Percentiles rank a stretch among this genome's conserved stretches.
Conservation (phyloP, 30 jellyfish, hydroid and myxozoan genomes). For the Chrysaora quinquecirrha region DNA sequence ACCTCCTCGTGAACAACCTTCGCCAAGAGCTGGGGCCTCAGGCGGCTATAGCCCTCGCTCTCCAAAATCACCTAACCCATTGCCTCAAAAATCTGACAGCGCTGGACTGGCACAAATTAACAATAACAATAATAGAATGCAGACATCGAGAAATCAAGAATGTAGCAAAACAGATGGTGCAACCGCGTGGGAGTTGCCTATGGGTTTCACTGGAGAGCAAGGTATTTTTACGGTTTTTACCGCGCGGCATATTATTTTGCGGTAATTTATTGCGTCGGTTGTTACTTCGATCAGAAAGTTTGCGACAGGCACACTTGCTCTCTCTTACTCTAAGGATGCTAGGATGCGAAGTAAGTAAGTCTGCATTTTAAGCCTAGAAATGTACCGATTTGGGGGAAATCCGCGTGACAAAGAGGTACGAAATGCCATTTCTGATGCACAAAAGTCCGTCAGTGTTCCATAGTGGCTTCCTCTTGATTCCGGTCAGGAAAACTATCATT, state of each 20-base stretch:
- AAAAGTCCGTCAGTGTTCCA: too few relatives aligned
- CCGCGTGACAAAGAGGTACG: too few relatives aligned
- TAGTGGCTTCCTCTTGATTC: too few relatives aligned
- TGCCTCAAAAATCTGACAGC: conserved; percentile 19
- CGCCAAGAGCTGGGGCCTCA: conserved; percentile 71
- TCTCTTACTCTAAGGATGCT: not conserved
- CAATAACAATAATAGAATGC: conserved; percentile 1
- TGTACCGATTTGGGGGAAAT: not conserved
- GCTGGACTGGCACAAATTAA: conserved; percentile 12
- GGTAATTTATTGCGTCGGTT: too few relatives aligned
- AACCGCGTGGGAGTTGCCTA: conserved; percentile 20
- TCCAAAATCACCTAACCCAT: conserved; percentile 49
- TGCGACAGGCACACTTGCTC: not conserved
- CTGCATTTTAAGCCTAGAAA: not conserved
- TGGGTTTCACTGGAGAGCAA: not conserved
- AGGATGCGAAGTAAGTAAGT: not conserved
- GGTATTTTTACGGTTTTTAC: not conserved
- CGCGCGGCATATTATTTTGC: too few relatives aligned
- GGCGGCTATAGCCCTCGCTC: conserved; percentile 65
- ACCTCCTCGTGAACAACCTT: conserved; percentile 82
- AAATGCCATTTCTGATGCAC: too few relatives aligned
- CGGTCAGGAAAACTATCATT: too few relatives aligned
- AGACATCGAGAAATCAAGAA: conserved; percentile 47
- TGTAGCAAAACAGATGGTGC: conserved; percentile 39
- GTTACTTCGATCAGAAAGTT: not conserved